Evolutionary conservation across 2,797 vertebrate genomes (phyloP).

Genomic region (Ispidina lecontei): DNA sequence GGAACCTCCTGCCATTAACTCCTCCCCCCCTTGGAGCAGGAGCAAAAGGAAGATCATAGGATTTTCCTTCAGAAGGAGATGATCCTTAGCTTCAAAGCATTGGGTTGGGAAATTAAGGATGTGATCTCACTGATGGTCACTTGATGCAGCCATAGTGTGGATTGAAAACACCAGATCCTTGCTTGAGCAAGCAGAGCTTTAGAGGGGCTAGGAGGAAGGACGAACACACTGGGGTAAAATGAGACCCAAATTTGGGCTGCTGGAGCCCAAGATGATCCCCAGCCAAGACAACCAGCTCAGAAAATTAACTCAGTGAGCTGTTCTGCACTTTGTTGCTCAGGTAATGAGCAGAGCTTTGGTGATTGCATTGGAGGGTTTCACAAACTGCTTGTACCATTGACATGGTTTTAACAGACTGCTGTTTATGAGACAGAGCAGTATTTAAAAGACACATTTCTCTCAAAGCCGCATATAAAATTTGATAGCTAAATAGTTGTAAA

Average conservation of each 20-base stretch:
- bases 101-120: background rate
- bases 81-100: background rate
- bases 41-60: background rate
- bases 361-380: background rate
- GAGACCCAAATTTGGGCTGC: background rate
- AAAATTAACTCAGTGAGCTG: background rate
- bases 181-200: fast-evolving
- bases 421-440: slow-evolving; percentile 64
- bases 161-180: background rate
- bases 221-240: background rate
- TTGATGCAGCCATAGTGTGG: background rate
- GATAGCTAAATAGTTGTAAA: slow-evolving; percentile 74
- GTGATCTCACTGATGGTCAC: background rate
- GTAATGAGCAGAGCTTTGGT: background rate
- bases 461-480: slow-evolving; percentile 69
- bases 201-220: background rate
- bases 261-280: background rate
- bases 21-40: background rate
- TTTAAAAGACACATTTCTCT: slow-evolving; percentile 71
- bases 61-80: background rate
- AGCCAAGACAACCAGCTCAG: background rate
- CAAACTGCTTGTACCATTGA: background rate
- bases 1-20: background rate
- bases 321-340: background rate
- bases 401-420: slow-evolving; percentile 70